Percentiles rank a stretch among this genome's conserved stretches.
phyloP scores from a whole-genome alignment of 2,113 vertebrate species.

The Hypanus sabinus region DNA sequence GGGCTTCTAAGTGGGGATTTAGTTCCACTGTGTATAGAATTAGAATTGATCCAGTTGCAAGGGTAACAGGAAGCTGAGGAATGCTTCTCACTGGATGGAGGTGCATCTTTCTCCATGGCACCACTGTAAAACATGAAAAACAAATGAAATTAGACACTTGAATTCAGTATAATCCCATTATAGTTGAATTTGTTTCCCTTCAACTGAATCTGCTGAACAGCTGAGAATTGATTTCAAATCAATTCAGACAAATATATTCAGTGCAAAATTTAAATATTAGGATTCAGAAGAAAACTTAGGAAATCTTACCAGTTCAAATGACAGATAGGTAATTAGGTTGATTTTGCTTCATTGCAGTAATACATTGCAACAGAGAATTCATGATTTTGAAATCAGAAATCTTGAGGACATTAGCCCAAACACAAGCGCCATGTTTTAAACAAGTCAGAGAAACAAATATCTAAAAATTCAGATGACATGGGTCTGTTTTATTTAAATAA shows the following conservation, averaged over 20 bases:
- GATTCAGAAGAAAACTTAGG: neutral
- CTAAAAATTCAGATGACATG: neutral
- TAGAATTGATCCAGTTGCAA: constrained; percentile 62
- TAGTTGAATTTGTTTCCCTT: neutral
- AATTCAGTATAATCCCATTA: neutral
- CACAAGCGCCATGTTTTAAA: neutral
- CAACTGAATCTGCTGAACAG: neutral
- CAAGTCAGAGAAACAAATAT: neutral
- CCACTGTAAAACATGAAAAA: constrained; percentile 50
- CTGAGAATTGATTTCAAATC: neutral
- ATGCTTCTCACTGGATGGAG: constrained; percentile 56
- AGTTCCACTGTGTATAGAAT: constrained; percentile 55
- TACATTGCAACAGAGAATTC: neutral
- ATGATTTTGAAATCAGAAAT: neutral
- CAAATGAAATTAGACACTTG: neutral
- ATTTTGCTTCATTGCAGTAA: neutral
- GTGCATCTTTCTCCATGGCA: constrained; percentile 61
- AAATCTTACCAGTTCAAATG: neutral
- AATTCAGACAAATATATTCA: neutral
- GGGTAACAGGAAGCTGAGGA: constrained; percentile 72
- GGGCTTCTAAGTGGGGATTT: constrained; percentile 56
- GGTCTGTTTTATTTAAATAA: neutral
- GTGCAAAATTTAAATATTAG: neutral
- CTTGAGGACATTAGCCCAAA: neutral
- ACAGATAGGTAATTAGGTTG: neutral